Evolutionary conservation across 1,140 invertebrate species (phyloP), one percentile per base, ranked within the genome.

Genomic region (Platorchestia sp.): DNA sequence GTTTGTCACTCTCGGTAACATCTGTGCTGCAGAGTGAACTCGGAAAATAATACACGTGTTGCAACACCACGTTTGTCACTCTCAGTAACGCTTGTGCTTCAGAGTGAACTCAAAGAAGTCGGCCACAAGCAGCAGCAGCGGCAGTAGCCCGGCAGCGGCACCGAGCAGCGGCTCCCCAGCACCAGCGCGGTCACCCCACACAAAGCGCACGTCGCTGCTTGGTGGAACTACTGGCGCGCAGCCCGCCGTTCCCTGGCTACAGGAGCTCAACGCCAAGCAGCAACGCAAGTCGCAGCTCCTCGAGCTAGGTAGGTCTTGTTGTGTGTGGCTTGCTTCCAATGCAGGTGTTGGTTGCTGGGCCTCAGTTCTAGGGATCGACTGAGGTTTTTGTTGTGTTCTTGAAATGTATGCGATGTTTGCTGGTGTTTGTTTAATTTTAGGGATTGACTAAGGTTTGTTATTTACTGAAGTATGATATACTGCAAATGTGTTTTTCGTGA

Each of bases 201-300:
- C 87, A 0, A 90, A 90, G 44, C 22, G 44, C 27, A 90, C 87
- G 7, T 93, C 91, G 6, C 10, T 93, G 91, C 43, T 93, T 16
- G 91, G 7, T 3, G 91, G 14, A 7, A 10, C 16, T 10, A 27
- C 41, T 36, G 43, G 44, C n/a, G 44, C 7, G 3, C 91, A 93
- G 45, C 14, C 91, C 45, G n/a, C 91, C 19, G 91, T 93, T 44
- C 91, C 91, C 45, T 93, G 91, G 91, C 45, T 93, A 7, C 43
- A 93, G 45, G 91, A 93, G 36, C 91, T 93, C 91, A 93, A 93
- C 45, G 91, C 91, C 91, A 93, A 93, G 36, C 91, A 93, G 45
- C 41, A 93, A n/a, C 41, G 91, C 22, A 93, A 93, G 45, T 93
- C 91, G 7, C 91, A 45, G 43, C 43, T 93, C 7, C 91, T 45